Base-by-base conservation (phyloP, 2,888 invertebrate species). In the Dusona sp. region DNA sequence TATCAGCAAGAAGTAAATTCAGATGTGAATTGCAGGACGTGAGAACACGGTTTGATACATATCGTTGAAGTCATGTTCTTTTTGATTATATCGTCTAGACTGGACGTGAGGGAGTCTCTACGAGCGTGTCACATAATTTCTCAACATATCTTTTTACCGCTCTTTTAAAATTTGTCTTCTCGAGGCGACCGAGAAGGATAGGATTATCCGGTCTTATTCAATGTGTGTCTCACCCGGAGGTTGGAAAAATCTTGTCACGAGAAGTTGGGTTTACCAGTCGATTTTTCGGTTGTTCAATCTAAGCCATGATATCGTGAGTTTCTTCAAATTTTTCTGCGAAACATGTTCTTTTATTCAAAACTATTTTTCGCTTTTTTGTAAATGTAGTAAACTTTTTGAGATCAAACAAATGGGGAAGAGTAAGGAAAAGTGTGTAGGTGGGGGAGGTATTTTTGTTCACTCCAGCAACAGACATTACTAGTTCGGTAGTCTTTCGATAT, bases 171-270 rank as follows among this genome's bases (percentile, higher is more conserved):
- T 83, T 84, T 85, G 80, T 82, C 85, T 88, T 89, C 89, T 89
- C 89, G 87, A 89, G 85, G 84, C 89, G 89, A 90, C 85, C 88
- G 88, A 84, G 89, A 90, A 89, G 92, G 91, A 92, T 92, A 91
- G 90, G 92, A 92, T 93, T 92, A 93, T 90, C 91, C 89, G 89
- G 90, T 90, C 89, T 92, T 90, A 91, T 88, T 48, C 77, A 61
- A 90, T 88, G 88, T 88, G 89, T 88, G 38, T 74, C 57, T 29
- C 38, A 29, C 29, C 7, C n/a, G n/a, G 16, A 70, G 29, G 82
- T 83, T 77, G 92, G 16, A 90, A 91, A 93, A 93, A 90, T 93
- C 91, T 93, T 88, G 91, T 90, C 91, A 61, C 33, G 68, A 42
- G 72, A 45, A 80, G 70, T 65, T 7, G 7, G 19, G 42, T 72